Base-by-base conservation (phyloP, 2,113 vertebrate species). In the Collichthys lucidus region DNA sequence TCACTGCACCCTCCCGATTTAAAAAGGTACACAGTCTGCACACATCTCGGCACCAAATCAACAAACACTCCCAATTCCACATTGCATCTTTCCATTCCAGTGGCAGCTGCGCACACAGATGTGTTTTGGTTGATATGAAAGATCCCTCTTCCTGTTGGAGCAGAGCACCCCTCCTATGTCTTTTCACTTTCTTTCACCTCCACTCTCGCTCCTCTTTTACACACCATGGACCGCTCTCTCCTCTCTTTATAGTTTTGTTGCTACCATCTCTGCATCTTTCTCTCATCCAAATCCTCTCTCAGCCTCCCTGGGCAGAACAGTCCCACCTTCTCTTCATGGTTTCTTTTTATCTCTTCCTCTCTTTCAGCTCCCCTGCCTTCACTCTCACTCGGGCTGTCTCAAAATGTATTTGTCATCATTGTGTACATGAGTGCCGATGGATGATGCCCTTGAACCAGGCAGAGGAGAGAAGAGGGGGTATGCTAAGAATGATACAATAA, bases 371-470 rank as follows among this genome's bases (percentile, higher is more conserved):
- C 82, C 77, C 80, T 75, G 66, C 81, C 55, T 86, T 79, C 50
- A 19, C 69, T 79, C 75, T 74, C 88, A 66, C 62, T 76, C 80
- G 70, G 60, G 53, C 71, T 47, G 71, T 88, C 86, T 85, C 73
- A 62, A 81, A 80, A 84, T 72, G 79, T 80, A 77, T 90, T 89
- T 84, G 75, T 80, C 75, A 81, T 79, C 77, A 64, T 29, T 16
- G 24, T 55, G 53, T 64, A 68, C 56, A 66, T 40, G 24, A 40
- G 53, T 74, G 74, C 60, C 76, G 44, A 49, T 50, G 70, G 80
- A 82, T 57, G 77, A 80, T 55, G 71, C 29, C 52, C 76, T 80
- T 57, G 82, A 64, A 74, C 55, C 12, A 77, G 22, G 2, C 35
- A 42, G 29, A 75, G 56, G 49, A 65, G 46, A 47, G 49, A 47